Base-by-base conservation (phyloP, 2,113 vertebrate species). In the Oenanthe melanoleuca region DNA sequence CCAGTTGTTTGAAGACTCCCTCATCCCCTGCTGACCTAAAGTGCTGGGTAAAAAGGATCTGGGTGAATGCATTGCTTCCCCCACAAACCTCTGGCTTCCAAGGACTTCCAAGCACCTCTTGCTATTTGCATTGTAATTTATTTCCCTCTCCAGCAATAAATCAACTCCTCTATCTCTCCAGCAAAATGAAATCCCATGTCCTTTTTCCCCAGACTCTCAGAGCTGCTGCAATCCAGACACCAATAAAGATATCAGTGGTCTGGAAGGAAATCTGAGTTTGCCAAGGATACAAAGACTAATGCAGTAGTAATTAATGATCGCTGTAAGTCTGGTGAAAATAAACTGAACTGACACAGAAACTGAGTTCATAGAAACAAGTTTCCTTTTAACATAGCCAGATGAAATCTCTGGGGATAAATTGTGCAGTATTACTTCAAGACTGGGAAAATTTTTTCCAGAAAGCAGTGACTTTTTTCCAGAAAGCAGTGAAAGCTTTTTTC, bases 241-340 rank as follows among this genome's bases (percentile, higher is more conserved):
- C 65, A 86, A 70, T 73, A 86, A 93, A 96, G 75, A 38, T 74
- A 93, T 22, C 88, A 84, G 40, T 49, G 69, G 49, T 53, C 67
- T 84, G 55, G n/a, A 92, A 94, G 86, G 44, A 88, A 88, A 88
- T 60, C 44, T 80, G 71, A 49, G 52, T 92, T 93, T 96, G 79
- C 64, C 44, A 67, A 80, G 67, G 79, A 77, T 89, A 86, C 44
- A 60, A 80, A 90, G 44, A 56, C 28, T 73, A 86, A 77, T 44
- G 79, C 59, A 71, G 59, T 12, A 56, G 64, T 78, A 96, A 95
- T 90, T 95, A 89, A 95, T 56, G 79, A 95, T 88, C 4, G 0
- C 40, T 56, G 65, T 25, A 66, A 64, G 65, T 59, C 85, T 74
- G 47, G 64, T 33, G 64, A 89, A 89, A 67, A 47, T 78, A 91